Conservation (phyloP, 1,140 invertebrate genomes). For the Theocolax elegans region DNA sequence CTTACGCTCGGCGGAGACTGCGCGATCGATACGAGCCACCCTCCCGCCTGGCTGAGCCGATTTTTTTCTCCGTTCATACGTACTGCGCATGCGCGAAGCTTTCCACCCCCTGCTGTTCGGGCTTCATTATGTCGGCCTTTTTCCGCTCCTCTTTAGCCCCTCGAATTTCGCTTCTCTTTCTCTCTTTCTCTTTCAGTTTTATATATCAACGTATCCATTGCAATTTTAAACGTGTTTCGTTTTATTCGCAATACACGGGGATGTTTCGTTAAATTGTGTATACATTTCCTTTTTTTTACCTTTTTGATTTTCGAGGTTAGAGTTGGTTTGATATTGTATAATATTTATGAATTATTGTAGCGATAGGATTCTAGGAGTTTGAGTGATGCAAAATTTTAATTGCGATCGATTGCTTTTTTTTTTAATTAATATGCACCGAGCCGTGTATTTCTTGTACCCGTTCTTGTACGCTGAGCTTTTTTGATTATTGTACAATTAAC, state of each 20-base stretch:
- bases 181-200: constrained; percentile 14
- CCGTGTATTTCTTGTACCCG: no score
- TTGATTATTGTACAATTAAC: no score
- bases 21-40: constrained; percentile 62
- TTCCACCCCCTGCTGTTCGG: neutral
- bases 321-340: no score
- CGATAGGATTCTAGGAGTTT: no score
- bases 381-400: no score
- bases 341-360: no score
- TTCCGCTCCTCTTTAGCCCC: constrained; percentile 35
- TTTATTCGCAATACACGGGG: neutral
- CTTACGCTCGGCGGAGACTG: constrained; percentile 49
- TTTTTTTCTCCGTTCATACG: constrained; percentile 61
- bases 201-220: constrained; percentile 5
- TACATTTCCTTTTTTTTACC: no score
- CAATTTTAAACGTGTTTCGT: neutral
- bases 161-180: neutral
- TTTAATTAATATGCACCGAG: no score
- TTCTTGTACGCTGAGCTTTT: no score
- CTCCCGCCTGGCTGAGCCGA: constrained; percentile 57
- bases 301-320: no score
- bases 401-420: no score
- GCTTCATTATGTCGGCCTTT: constrained; percentile 56
- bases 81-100: constrained; percentile 55
- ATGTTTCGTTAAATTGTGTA: neutral